Base-by-base conservation (phyloP, 2,113 vertebrate genomes). In the Strix aluco region DNA sequence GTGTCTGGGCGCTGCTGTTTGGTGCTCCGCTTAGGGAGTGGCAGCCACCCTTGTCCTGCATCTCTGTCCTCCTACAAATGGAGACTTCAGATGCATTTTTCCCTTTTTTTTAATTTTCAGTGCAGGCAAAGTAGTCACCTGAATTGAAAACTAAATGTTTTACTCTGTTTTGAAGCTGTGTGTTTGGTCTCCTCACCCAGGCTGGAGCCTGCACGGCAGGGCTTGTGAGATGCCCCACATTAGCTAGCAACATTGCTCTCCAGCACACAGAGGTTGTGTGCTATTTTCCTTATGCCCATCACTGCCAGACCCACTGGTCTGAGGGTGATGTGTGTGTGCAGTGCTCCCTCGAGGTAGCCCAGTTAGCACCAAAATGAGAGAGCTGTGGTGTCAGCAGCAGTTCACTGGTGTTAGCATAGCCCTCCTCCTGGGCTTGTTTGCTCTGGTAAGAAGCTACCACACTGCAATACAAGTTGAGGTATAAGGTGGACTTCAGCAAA, bases 181-280 rank as follows among this genome's bases (percentile, higher is more conserved):
- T 55, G 19, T 74, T 63, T 1, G 2, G 55, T 58, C 38, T 82
- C 26, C 7, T 84, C 6, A 16, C 42, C 36, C 22, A 13, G 51
- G 38, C 62, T 80, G 73, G 40, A 59, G 55, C 25, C 40, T 34
- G 54, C 27, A 38, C 52, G 21, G 13, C 0, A 2, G 51, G 32
- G 47, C 57, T 81, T 51, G 23, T 38, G 62, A 46, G 51, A 38
- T 1, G 1, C 12, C 12, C 77, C 3, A 1, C 13, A 5, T 65
- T 57, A 66, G 46, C 46, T n/a, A 49, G 30, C 27, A 40, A 13
- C 11, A 16, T 26, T 27, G 23, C 21, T 80, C 69, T 78, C 46
- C 34, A 71, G n/a, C 5, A 0, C 11, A 1, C 17, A 63, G 57
- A 55, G 18, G 10, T 29, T 73, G 38, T 5, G 2, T 1, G 1